A percentile compares a stretch with the other conserved stretches of the same genome.
phyloP scores from a whole-genome alignment of 2,797 vertebrate genomes.

The Pelodytes ibericus region DNA sequence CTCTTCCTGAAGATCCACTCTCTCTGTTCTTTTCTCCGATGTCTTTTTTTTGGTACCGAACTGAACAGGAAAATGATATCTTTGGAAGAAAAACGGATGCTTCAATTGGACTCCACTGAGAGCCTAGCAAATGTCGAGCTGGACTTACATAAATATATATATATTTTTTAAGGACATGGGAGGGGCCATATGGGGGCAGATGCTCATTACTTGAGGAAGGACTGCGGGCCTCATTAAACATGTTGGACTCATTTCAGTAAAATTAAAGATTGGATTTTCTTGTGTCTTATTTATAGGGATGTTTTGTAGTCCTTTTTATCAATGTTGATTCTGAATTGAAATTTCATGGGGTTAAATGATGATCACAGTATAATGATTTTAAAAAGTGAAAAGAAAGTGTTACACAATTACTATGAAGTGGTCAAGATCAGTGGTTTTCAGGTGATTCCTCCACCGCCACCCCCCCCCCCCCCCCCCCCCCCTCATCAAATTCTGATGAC shows the following conservation, averaged over 20 bases:
- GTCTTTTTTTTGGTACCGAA: conserved; percentile 31
- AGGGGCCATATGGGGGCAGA: conserved; percentile 22
- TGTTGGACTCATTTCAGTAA: conserved; percentile 53
- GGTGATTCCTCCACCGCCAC: too few relatives aligned
- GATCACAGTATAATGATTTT: too few relatives aligned
- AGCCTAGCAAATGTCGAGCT: conserved; percentile 43
- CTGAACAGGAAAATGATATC: conserved; percentile 25
- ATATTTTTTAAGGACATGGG: conserved; percentile 52
- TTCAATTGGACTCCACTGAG: conserved; percentile 38
- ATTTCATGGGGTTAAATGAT: too few relatives aligned
- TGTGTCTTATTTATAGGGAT: background rate
- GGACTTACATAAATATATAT: conserved; percentile 49
- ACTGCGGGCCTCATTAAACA: conserved; percentile 38
- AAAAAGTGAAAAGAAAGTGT: too few relatives aligned
- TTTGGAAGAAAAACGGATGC: conserved; percentile 39
- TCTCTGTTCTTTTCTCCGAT: conserved; percentile 16
- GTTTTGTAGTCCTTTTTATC: too few relatives aligned
- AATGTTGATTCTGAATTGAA: too few relatives aligned
- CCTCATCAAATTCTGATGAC: too few relatives aligned
- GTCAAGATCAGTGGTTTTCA: too few relatives aligned
- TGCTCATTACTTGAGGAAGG: conserved; percentile 30
- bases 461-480: too few relatives aligned
- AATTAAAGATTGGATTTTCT: conserved; percentile 40
- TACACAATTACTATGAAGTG: too few relatives aligned
- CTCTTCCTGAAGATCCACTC: conserved; percentile 73